Base-by-base conservation (phyloP, 2,888 invertebrate genomes). In the Cyaniris semiargus region DNA sequence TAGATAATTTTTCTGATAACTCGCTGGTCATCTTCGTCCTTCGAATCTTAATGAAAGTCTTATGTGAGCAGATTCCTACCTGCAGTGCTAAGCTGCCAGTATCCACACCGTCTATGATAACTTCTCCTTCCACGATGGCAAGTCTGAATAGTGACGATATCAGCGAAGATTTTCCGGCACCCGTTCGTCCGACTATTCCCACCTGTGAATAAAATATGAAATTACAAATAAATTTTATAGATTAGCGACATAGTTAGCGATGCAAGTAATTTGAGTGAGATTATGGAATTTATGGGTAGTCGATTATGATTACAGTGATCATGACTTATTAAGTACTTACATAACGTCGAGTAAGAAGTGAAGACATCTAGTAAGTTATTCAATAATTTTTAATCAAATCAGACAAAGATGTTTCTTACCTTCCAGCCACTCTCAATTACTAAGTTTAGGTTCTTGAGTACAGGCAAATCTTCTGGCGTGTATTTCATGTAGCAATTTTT, bases 141-240 rank as follows among this genome's bases (percentile, higher is more conserved):
- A 98, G 92, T 5, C 97, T 95, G 90, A 98, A 98, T 77, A 98
- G 89, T 0, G 97, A 96, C 0, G 96, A 95, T 80, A 97, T 96
- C 18, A 97, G 89, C 0, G 97, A 97, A 0, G 96, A 97, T 88
- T 97, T 97, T 0, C 97, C 98, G 1, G 97, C 97, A 1, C 98
- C 98, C 0, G 98, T 98, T 77, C 97, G 94, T 1, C 97, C 97
- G 5, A 97, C 97, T 81, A 97, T 96, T 18, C 97, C 97, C 78
- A 97, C 95, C 96, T 97, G 88, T 81, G 8, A 3, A 34, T 38
- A 76, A 76, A 31, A 76, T 48, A 13, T 48, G 23, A 18, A 58
- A 56, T 60, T 23, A 60, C 10, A 60, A 60, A 60, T 10, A 1
- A 53, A 53, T 4, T 18, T 53, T 15, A 53, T 18, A 53, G 18